phyloP scores from a whole-genome alignment of 2,888 invertebrate genomes.

The Dichetophora obliterata region DNA sequence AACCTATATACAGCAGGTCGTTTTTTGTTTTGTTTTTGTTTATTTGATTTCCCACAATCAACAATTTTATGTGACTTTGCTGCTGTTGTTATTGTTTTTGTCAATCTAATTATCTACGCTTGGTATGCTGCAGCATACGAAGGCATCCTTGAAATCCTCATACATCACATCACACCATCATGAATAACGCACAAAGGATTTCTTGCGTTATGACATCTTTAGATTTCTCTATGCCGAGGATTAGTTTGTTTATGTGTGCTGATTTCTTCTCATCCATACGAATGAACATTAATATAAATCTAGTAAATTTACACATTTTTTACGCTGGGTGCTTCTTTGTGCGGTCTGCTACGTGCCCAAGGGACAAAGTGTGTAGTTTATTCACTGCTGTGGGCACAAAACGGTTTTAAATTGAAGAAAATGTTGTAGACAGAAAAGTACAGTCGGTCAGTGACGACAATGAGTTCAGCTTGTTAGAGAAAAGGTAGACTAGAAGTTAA shows the following conservation, averaged over 20 bases:
- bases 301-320: constrained; percentile 19
- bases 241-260: constrained; percentile 40
- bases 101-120: constrained; percentile 40
- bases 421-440: no score
- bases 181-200: constrained; percentile 37
- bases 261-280: not conserved
- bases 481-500: no score
- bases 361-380: not conserved
- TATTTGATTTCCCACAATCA: no score
- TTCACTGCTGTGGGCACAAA: not conserved
- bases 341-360: not conserved
- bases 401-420: not conserved
- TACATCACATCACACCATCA: constrained; percentile 19
- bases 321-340: not conserved
- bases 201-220: constrained; percentile 40
- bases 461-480: no score
- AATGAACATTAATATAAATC: constrained; percentile 12
- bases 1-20: not conserved
- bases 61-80: not conserved
- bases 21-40: not conserved
- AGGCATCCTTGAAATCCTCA: constrained; percentile 45
- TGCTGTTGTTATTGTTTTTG: constrained; percentile 24
- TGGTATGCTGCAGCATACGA: constrained; percentile 25
- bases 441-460: no score
- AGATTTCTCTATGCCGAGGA: constrained; percentile 39